A percentile compares a stretch with the other conserved stretches of the same genome.
These are phyloP conservation scores for Gadopsis marmoratus DNA, from an alignment of 2,797 vertebrate genomes.

Conservation along the genomic window DNA sequence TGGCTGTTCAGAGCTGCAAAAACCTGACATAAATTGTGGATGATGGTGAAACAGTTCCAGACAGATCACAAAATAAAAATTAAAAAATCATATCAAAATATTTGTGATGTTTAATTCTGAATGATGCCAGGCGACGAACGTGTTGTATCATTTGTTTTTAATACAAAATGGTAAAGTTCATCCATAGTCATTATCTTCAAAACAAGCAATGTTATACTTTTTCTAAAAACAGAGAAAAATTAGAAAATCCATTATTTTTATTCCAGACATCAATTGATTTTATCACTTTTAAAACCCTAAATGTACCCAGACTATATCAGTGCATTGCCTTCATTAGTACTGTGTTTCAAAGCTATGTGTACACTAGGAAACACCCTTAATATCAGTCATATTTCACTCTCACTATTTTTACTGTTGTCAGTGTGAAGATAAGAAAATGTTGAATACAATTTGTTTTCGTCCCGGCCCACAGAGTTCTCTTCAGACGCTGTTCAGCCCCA, in stretches of 20 bases:
- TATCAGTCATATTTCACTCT: too few relatives aligned
- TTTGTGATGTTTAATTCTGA: not conserved
- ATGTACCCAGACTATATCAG: too few relatives aligned
- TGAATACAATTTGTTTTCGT: not conserved
- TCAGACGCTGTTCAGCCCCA: slow-evolving; percentile 11
- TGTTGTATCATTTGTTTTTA: not conserved
- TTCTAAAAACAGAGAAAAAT: too few relatives aligned
- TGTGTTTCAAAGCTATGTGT: too few relatives aligned
- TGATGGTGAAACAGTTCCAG: not conserved
- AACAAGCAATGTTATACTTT: too few relatives aligned
- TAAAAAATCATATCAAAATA: not conserved
- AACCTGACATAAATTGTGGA: not conserved
- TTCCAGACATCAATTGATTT: not conserved
- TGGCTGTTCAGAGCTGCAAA: not conserved
- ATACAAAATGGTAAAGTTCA: not conserved
- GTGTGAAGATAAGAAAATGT: not conserved
- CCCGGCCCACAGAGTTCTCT: slow-evolving; percentile 42
- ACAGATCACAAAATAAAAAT: not conserved
- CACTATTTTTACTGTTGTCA: too few relatives aligned
- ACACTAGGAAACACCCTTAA: too few relatives aligned
- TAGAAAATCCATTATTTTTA: not conserved
- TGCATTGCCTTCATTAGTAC: too few relatives aligned
- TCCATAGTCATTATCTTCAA: not conserved
- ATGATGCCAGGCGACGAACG: not conserved
- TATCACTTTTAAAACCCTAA: too few relatives aligned